Conservation (phyloP, 2,888 invertebrate species). For the Amphiduros pacificus region DNA sequence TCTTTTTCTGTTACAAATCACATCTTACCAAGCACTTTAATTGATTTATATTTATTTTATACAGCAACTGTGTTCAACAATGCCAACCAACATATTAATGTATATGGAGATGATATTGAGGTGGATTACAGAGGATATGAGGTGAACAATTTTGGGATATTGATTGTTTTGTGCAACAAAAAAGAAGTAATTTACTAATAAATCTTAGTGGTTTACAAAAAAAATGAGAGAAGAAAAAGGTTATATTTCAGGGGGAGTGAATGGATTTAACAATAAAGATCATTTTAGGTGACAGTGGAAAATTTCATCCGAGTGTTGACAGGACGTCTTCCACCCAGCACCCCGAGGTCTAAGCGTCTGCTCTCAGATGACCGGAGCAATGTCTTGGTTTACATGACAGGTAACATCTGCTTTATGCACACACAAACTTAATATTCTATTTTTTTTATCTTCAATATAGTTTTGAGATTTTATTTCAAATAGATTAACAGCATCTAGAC, state of each 20-base stretch:
- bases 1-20: neutral
- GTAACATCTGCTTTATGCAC: no score
- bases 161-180: neutral
- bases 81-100: conserved; percentile 95
- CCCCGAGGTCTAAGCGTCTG: conserved; percentile 91
- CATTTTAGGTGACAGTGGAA: conserved; percentile 87
- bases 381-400: conserved; percentile 92
- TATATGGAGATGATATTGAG: conserved; percentile 99
- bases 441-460: no score
- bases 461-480: no score
- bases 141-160: conserved; percentile 37
- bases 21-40: neutral
- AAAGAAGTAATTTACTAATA: neutral
- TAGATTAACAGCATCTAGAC: no score
- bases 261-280: no score
- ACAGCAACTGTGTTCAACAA: conserved; percentile 95
- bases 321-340: conserved; percentile 87
- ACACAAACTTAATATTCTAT: no score
- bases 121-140: conserved; percentile 91
- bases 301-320: conserved; percentile 96
- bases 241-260: no score
- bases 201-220: no score
- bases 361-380: conserved; percentile 90
- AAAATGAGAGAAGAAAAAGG: no score
- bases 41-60: conserved; percentile 18